Percentiles rank a stretch among this genome's conserved stretches.
Conservation (phyloP, 1,140 invertebrate species). For the Araneus ventricosus region DNA sequence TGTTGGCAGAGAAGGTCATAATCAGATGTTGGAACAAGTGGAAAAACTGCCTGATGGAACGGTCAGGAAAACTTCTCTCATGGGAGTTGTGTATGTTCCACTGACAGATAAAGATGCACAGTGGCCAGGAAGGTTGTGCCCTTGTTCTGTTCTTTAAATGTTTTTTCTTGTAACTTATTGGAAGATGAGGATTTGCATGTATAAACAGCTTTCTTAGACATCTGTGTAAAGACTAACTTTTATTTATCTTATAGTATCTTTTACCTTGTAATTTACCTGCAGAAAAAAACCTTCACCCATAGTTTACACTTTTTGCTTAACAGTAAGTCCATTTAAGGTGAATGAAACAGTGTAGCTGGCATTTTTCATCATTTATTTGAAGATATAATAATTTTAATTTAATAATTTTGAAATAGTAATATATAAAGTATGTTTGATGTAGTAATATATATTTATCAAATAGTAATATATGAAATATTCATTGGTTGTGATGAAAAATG, state of each 20-base stretch:
- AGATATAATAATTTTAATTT: too few relatives aligned
- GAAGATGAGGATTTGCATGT: background rate
- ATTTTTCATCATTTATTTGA: too few relatives aligned
- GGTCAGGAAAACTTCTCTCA: conserved; percentile 88
- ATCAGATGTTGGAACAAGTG: conserved; percentile 91
- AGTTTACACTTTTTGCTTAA: too few relatives aligned
- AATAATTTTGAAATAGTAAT: too few relatives aligned
- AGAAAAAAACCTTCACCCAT: background rate
- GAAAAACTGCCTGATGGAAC: conserved; percentile 92
- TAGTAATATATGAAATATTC: too few relatives aligned
- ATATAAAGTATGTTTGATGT: too few relatives aligned
- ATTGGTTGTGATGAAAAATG: too few relatives aligned
- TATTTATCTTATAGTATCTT: background rate
- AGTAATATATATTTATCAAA: too few relatives aligned
- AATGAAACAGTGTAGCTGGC: too few relatives aligned
- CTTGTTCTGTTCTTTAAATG: conserved; percentile 35
- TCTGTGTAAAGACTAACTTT: background rate
- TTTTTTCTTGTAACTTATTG: background rate
- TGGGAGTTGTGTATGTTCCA: conserved; percentile 98
- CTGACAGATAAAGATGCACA: conserved; percentile 93
- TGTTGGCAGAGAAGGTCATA: conserved; percentile 89
- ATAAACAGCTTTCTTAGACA: background rate
- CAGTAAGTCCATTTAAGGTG: too few relatives aligned
- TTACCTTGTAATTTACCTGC: background rate
- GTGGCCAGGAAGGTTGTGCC: conserved; percentile 81